Conservation (phyloP, 2,888 invertebrate genomes). For the Rhagonycha lutea region DNA sequence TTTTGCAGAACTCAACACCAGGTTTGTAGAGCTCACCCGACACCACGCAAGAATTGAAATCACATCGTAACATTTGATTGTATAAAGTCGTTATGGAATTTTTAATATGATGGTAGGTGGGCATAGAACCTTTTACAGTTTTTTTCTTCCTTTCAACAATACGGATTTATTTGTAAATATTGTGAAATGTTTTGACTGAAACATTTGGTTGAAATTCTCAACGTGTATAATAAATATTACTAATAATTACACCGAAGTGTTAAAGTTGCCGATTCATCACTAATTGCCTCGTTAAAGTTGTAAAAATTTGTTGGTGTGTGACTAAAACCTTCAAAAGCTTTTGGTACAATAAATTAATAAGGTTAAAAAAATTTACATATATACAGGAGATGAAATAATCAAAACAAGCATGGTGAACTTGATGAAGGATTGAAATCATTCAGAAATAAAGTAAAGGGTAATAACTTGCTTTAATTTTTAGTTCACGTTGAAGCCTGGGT, state of each 20-base stretch:
- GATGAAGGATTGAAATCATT: too few relatives aligned
- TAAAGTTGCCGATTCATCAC: not conserved
- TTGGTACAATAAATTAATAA: not conserved
- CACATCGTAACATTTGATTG: constrained; percentile 2
- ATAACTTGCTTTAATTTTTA: too few relatives aligned
- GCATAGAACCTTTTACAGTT: not conserved
- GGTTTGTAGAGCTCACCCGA: not conserved
- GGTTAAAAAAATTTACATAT: too few relatives aligned
- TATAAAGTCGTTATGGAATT: not conserved
- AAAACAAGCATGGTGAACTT: too few relatives aligned
- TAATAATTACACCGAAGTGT: not conserved
- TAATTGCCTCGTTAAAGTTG: not conserved
- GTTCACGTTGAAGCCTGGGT: too few relatives aligned
- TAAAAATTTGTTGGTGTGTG: not conserved
- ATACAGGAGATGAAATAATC: too few relatives aligned
- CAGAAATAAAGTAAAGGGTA: too few relatives aligned
- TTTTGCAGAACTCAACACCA: constrained; percentile 5
- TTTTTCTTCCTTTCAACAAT: not conserved
- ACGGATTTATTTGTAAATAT: not conserved
- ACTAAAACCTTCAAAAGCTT: not conserved
- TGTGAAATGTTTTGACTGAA: not conserved
- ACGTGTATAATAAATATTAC: not conserved
- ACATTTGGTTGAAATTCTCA: not conserved
- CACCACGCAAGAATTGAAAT: not conserved
- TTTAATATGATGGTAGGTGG: not conserved